Base-by-base conservation (phyloP, 2,888 invertebrate species). In the Drosophila antonietae region DNA sequence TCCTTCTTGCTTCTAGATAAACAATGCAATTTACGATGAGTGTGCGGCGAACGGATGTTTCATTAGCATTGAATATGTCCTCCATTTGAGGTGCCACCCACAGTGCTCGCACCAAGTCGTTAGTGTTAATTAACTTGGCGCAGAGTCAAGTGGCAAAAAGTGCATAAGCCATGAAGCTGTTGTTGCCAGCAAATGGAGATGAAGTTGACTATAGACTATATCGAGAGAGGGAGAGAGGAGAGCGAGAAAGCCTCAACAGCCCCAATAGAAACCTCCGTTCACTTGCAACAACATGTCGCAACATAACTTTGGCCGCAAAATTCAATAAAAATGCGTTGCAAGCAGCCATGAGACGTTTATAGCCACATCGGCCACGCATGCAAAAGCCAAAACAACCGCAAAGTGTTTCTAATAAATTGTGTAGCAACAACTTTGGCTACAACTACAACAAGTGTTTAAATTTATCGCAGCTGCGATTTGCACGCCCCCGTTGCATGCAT, bases 381-480 rank as follows among this genome's bases (percentile, higher is more conserved):
- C 89, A 81, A 86, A 81, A 77, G 68, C 69, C 81, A 58, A 78
- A 79, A 83, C 56, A 85, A 75, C 86, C 89, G 71, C 86, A 86
- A 85, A 89, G 80, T 89, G 88, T 78, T 89, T 78, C 87, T 89
- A 88, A 87, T 87, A 89, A 87, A 87, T 87, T 89, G 70, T 68
- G 65, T 60, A 78, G 71, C 86, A 85, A 74, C 83, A 88, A 76
- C 80, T 73, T 69, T 68, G 69, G 64, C 58, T 58, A 72, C 72
- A 80, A 73, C 88, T 76, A 88, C 89, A 89, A 83, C 90, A 87
- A 87, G 90, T 87, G 87, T 89, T 87, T 80, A 83, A 87, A 87
- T 89, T 87, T 89, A 87, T 87, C 71, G 75, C 77, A 72, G 52
- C 80, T 77, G 74, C 87, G 72, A 89, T 89, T 84, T 69, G 51